Evolutionary conservation across 1,140 invertebrate genomes (phyloP).

Genomic region (Lepidurus packardi): DNA sequence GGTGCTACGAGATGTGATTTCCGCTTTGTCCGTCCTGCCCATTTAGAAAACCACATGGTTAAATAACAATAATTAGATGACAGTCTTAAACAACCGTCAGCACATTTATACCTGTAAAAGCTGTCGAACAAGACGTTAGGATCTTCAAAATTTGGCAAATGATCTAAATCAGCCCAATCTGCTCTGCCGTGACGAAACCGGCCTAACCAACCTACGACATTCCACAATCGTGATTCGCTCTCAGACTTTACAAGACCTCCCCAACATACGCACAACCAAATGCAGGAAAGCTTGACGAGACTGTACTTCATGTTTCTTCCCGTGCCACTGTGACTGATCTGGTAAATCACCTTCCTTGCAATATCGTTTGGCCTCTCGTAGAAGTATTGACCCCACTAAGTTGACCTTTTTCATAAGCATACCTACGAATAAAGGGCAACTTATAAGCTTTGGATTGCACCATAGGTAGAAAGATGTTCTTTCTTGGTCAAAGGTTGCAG

Average conservation of each 20-base stretch:
- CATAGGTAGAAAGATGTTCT: too few species aligned
- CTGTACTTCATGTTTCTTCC: background rate
- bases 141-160: conserved; percentile 16
- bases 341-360: too few species aligned
- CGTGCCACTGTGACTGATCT: background rate
- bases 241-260: background rate
- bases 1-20: background rate
- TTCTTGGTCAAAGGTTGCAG: too few species aligned
- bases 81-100: background rate
- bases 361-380: too few species aligned
- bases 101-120: conserved; percentile 28
- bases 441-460: too few species aligned
- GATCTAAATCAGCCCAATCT: conserved; percentile 15
- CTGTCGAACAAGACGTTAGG: conserved; percentile 27
- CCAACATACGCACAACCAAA: background rate
- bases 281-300: background rate
- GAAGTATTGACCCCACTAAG: too few species aligned
- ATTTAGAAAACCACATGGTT: background rate
- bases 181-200: background rate
- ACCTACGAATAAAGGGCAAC: too few species aligned
- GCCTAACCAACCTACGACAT: conserved; percentile 8
- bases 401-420: too few species aligned
- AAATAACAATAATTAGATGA: background rate
- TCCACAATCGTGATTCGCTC: background rate
- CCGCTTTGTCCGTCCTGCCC: background rate